Evolutionary conservation across 2,888 invertebrate species (phyloP).

Genomic region (Trilocha varians): DNA sequence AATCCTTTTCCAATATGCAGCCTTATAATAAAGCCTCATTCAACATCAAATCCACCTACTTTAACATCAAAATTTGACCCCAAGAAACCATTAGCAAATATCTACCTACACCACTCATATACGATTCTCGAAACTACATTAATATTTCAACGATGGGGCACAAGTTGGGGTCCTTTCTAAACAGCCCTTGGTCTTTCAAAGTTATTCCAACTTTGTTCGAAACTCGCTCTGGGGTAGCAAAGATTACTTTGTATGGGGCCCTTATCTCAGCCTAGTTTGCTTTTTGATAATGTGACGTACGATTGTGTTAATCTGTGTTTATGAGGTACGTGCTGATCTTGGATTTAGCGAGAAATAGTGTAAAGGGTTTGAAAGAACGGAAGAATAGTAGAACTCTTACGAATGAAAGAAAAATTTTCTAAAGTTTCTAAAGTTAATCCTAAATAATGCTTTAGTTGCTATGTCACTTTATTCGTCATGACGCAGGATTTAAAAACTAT

Average conservation of each 20-base stretch:
- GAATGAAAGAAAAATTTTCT: too few species aligned
- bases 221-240: slow-evolving; percentile 53
- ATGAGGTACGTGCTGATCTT: too few species aligned
- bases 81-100: slow-evolving; percentile 39
- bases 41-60: not conserved
- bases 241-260: slow-evolving; percentile 57
- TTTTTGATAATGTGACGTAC: slow-evolving; percentile 32
- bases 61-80: slow-evolving; percentile 1
- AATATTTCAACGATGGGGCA: slow-evolving; percentile 62
- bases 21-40: too few species aligned
- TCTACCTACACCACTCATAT: slow-evolving; percentile 54
- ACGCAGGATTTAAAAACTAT: too few species aligned
- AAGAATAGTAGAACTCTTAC: too few species aligned
- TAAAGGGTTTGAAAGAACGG: too few species aligned
- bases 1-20: too few species aligned
- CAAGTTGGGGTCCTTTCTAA: slow-evolving; percentile 69
- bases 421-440: too few species aligned
- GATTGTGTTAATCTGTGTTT: not conserved
- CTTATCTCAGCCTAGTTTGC: slow-evolving; percentile 59
- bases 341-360: too few species aligned
- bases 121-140: slow-evolving; percentile 71
- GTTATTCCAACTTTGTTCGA: slow-evolving; percentile 67
- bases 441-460: too few species aligned
- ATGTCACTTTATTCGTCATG: too few species aligned
- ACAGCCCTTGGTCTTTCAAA: slow-evolving; percentile 73